These are phyloP conservation scores for Bemisia tabaci DNA, from an alignment of 1,140 invertebrate species.

Conservation along the genomic window DNA sequence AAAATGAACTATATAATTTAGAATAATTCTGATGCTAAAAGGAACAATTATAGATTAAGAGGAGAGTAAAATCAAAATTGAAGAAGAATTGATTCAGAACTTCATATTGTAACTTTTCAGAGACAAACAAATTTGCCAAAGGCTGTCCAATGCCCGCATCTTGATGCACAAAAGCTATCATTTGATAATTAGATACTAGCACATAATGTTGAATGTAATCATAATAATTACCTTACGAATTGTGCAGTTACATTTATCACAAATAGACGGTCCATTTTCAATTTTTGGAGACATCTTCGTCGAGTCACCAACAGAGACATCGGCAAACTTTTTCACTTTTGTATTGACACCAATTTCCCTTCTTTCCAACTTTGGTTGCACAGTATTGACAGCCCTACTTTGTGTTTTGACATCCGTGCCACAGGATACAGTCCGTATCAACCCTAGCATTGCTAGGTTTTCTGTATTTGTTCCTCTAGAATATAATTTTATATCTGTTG, in stretches of 20 bases:
- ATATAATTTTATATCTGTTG: neutral
- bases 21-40: too few species aligned
- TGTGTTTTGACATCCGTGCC: conserved; percentile 27
- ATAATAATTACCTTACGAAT: conserved; percentile 40
- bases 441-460: neutral
- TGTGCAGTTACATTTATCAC: conserved; percentile 48
- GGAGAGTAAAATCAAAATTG: too few species aligned
- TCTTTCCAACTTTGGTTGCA: conserved; percentile 24
- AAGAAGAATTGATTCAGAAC: too few species aligned
- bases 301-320: conserved; percentile 39
- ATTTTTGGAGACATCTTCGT: neutral
- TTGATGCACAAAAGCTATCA: too few species aligned
- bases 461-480: conserved; percentile 17
- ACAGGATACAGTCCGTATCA: conserved; percentile 22
- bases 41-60: too few species aligned
- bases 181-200: too few species aligned
- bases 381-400: conserved; percentile 29
- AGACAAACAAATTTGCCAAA: too few species aligned
- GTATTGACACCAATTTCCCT: conserved; percentile 35
- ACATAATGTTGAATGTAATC: too few species aligned
- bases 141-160: too few species aligned
- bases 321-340: conserved; percentile 32
- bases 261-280: conserved; percentile 35
- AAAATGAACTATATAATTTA: too few species aligned
- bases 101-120: too few species aligned